A percentile compares a stretch with the other conserved stretches of the same genome.
phyloP scores from a whole-genome alignment of 2,888 invertebrate genomes.

The Taphrorychus bicolor region DNA sequence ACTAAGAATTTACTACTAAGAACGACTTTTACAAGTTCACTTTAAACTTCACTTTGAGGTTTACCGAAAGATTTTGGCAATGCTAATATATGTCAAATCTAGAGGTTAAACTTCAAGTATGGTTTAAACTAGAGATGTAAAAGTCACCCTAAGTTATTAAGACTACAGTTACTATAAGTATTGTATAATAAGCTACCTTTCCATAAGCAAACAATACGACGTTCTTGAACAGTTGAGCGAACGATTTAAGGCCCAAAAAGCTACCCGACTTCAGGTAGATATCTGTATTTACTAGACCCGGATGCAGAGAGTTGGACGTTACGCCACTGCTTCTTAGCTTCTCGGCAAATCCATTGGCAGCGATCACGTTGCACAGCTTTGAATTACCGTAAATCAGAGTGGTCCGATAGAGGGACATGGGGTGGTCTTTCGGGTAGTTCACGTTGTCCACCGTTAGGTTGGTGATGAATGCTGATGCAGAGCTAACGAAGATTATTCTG shows the following conservation, averaged over 20 bases:
- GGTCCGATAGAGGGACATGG: conserved; percentile 44
- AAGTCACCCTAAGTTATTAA: too few relatives aligned
- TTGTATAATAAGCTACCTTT: conserved; percentile 44
- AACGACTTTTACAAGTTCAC: too few relatives aligned
- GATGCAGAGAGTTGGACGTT: conserved; percentile 56
- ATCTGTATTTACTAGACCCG: conserved; percentile 54
- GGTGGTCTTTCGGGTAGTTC: conserved; percentile 49
- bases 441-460: conserved; percentile 49
- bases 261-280: conserved; percentile 46
- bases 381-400: conserved; percentile 53
- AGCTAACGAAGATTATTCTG: conserved; percentile 55
- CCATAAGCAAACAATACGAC: conserved; percentile 48
- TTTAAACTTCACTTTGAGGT: too few relatives aligned
- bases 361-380: conserved; percentile 55
- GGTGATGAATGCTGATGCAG: conserved; percentile 49
- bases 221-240: conserved; percentile 43
- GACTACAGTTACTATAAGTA: too few relatives aligned
- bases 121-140: too few relatives aligned
- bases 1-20: too few relatives aligned
- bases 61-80: too few relatives aligned
- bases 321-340: conserved; percentile 51
- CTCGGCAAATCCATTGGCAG: conserved; percentile 53
- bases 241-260: conserved; percentile 43
- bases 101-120: too few relatives aligned
- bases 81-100: too few relatives aligned